Evolutionary conservation across 2,113 vertebrate genomes (phyloP), one percentile per base, ranked within the genome.

Genomic region (Geococcyx californianus): DNA sequence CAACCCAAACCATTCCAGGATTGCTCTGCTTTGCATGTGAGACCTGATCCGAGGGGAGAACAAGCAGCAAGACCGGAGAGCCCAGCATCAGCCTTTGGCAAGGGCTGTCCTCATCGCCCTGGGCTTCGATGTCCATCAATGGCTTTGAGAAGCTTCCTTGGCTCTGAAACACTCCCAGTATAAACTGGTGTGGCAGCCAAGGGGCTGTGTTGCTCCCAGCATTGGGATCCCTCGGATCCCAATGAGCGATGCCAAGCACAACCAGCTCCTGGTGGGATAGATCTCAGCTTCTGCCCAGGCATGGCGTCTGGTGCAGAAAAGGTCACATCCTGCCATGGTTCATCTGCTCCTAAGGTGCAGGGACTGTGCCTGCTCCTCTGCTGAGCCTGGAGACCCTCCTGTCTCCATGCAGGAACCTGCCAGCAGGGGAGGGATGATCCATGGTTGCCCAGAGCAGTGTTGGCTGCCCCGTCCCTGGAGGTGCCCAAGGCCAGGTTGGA

Each of bases 181-280:
- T 4, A 9, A 72, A 38, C 31, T 14, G 36, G 54, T 10, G 31
- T 1, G 8, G 54, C 47, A 11, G 55, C 23, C 5, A 7, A 24
- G 60, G 20, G 15, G 7, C 36, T 1, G 16, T 7, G 33, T 40
- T 34, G 60, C 82, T 60, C 20, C 70, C 70, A 76, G 40, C n/a
- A 4, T 8, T 2, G 2, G 3, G 3, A 26, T 26, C 47, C 45
- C n/a, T 10, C 3, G 1, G 34, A 10, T 15, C 59, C 72, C 7
- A 3, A 5, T 0, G 28, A 13, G 56, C 20, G 68, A 15, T 19
- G 47, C 44, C 16, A 70, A 31, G 17, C 24, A 2, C 54, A 7
- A 0, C 2, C 38, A 16, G 42, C 52, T 66, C 29, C 66, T 0
- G 1, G 38, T 11, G 3, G 77, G 45, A 55, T 18, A 23, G 38